Evolutionary conservation across 2,888 invertebrate genomes (phyloP), one percentile per base, ranked within the genome.

Genomic region (Galerucella calmariensis): DNA sequence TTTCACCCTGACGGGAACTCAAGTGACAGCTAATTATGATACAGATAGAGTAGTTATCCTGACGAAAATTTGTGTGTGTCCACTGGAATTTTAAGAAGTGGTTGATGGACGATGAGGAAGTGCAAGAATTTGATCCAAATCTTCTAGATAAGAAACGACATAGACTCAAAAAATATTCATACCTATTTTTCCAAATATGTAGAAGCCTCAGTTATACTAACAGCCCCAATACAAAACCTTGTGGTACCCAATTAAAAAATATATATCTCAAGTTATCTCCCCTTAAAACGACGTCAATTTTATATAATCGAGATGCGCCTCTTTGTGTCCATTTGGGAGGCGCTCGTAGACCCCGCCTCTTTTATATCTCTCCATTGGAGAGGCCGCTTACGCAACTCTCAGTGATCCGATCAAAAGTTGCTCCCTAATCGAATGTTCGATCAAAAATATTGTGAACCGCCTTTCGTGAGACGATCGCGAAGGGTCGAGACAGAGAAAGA

Each of bases 301-400:
- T 6, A 51, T 16, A 10, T 12, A n/a, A 12, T 20, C 48, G 69
- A 61, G 69, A 63, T 69, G 71, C 70, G 63, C 85, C 80, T 80
- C 78, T 79, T 78, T 82, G 82, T 83, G 84, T 83, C 84, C 82
- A 84, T 84, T 84, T n/a, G 84, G 84, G 72, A 66, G 66, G 58
- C 66, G 65, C 65, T 20, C 41, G 35, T 14, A 14, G 72, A 11
- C 76, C 69, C 71, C 76, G 72, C 74, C 75, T 51, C 69, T 70
- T 75, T 73, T 70, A 73, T 73, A 73, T 76, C 76, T 73, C 73
- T 69, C 74, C 70, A 70, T 71, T 67, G 67, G 74, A 70, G 35
- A 35, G 8, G 63, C 66, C 69, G 67, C 48, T 70, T 75, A 68
- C 69, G 65, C 75, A 56, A 61, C 71, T 24, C 63, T 65, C 63